phyloP scores from a whole-genome alignment of 2,797 vertebrate species.

The Pseudomugil tenellus region DNA sequence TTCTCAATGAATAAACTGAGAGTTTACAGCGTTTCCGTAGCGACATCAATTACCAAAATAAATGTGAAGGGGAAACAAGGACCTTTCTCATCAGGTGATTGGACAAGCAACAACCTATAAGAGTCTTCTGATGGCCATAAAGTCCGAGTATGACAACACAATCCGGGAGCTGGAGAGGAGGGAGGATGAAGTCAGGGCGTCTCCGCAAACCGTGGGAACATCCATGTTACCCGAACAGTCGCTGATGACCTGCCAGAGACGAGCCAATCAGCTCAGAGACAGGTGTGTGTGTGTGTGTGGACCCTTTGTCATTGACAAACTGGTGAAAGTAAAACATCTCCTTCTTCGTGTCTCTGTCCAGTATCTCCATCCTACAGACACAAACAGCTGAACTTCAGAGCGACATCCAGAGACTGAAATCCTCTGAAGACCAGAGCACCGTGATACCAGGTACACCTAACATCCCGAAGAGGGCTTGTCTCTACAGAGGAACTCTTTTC shows the following conservation, averaged over 20 bases:
- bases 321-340: background rate
- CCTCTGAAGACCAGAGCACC: background rate
- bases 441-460: constrained; percentile 48
- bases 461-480: too few species aligned
- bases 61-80: too few species aligned
- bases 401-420: constrained; percentile 60
- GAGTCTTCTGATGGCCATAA: constrained; percentile 80
- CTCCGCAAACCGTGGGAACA: constrained; percentile 57
- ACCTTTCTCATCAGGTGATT: constrained; percentile 71
- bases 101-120: constrained; percentile 73
- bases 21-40: too few species aligned
- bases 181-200: constrained; percentile 51
- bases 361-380: constrained; percentile 74
- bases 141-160: constrained; percentile 80
- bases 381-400: constrained; percentile 75
- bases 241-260: constrained; percentile 71
- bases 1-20: too few species aligned
- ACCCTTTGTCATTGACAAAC: too few species aligned
- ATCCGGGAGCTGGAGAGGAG: constrained; percentile 75
- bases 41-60: too few species aligned
- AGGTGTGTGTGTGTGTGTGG: too few species aligned
- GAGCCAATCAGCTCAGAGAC: constrained; percentile 72
- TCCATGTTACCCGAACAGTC: constrained; percentile 44
- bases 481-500: too few species aligned
- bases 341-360: constrained; percentile 35